phyloP scores from a whole-genome alignment of 1,140 invertebrate genomes.

The Cydia amplana region DNA sequence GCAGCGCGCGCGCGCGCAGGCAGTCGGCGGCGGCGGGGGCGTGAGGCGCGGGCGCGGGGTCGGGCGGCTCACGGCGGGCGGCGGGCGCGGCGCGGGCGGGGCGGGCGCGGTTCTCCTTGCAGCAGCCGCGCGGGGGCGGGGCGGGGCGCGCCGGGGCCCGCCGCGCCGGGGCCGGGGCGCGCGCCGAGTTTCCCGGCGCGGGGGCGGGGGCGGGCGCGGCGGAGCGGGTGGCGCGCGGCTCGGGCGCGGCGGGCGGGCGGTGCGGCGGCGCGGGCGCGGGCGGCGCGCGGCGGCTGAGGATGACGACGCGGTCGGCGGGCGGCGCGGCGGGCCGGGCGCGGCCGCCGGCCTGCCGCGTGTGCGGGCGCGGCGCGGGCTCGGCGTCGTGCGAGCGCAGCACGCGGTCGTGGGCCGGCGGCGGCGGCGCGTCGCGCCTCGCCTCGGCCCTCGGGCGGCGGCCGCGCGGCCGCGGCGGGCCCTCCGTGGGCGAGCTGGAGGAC shows the following conservation, averaged over 20 bases:
- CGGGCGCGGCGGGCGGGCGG: constrained; percentile 40
- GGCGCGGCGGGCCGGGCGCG: constrained; percentile 34
- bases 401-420: constrained; percentile 53
- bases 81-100: constrained; percentile 49
- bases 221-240: constrained; percentile 42
- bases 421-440: constrained; percentile 36
- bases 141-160: constrained; percentile 59
- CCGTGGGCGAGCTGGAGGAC: constrained; percentile 78
- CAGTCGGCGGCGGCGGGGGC: constrained; percentile 42
- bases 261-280: constrained; percentile 35
- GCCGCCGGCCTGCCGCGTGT: constrained; percentile 55
- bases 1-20: constrained; percentile 33
- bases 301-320: constrained; percentile 26
- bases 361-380: constrained; percentile 53
- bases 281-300: constrained; percentile 24
- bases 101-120: too few relatives aligned
- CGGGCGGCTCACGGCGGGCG: constrained; percentile 51
- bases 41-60: constrained; percentile 12
- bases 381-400: constrained; percentile 70
- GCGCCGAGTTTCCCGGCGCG: constrained; percentile 40
- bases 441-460: constrained; percentile 48
- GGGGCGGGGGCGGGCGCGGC: constrained; percentile 42
- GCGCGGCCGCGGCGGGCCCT: constrained; percentile 56
- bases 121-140: constrained; percentile 53
- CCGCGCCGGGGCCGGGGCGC: constrained; percentile 54